phyloP scores from a whole-genome alignment of 2,113 vertebrate genomes.

The Prolemur simus region DNA sequence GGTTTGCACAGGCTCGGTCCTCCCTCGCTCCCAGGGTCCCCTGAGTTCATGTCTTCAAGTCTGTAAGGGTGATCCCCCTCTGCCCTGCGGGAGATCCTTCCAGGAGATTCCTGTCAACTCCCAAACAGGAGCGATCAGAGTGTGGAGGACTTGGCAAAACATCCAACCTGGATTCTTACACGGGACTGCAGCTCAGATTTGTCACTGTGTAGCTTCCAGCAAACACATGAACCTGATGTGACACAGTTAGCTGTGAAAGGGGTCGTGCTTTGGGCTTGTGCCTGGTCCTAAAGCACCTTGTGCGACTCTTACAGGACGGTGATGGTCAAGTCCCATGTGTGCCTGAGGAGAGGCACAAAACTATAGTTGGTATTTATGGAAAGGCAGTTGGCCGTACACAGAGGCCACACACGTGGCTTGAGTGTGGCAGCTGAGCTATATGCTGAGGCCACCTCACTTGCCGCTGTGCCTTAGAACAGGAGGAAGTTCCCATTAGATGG shows the following conservation, averaged over 20 bases:
- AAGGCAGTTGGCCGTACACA: neutral
- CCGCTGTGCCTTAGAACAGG: fast-evolving
- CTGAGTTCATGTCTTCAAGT: too few relatives aligned
- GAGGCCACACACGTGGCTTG: neutral
- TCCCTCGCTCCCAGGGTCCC: neutral
- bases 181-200: too few relatives aligned
- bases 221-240: neutral
- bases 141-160: neutral
- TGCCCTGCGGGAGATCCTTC: fast-evolving
- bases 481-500: neutral
- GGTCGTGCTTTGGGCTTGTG: fast-evolving
- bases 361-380: neutral
- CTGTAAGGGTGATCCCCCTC: fast-evolving
- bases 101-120: fast-evolving
- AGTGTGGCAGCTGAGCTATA: fast-evolving
- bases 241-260: too few relatives aligned
- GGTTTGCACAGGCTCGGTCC: fast-evolving
- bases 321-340: fast-evolving
- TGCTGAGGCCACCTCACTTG: fast-evolving
- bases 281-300: neutral
- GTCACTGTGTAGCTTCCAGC: neutral
- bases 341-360: too few relatives aligned
- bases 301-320: neutral
- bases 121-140: neutral
- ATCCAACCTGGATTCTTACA: fast-evolving